A percentile compares a stretch with the other conserved stretches of the same genome.
phyloP scores from a whole-genome alignment of 2,888 invertebrate genomes.

The Noctua janthe region DNA sequence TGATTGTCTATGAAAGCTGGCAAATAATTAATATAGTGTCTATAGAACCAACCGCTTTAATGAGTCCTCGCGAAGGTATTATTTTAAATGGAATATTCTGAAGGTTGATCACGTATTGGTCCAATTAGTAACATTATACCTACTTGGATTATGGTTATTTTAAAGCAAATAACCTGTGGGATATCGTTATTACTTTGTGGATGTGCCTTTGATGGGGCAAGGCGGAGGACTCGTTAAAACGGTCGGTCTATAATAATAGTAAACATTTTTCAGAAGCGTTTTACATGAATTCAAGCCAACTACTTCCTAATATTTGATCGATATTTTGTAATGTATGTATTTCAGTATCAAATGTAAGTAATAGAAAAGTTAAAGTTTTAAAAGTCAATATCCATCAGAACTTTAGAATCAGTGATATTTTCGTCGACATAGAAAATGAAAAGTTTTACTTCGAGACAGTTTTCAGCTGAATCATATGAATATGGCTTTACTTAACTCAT shows the following conservation, averaged over 20 bases:
- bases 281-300: neutral
- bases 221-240: too few species aligned
- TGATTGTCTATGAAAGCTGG: neutral
- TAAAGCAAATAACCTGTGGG: too few species aligned
- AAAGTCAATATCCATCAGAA: slow-evolving; percentile 30
- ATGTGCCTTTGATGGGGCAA: too few species aligned
- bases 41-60: too few species aligned
- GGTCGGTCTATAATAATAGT: too few species aligned
- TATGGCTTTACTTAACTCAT: neutral
- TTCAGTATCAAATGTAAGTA: slow-evolving; percentile 3
- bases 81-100: too few species aligned
- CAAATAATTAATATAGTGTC: too few species aligned
- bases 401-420: slow-evolving; percentile 35
- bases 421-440: slow-evolving; percentile 39
- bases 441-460: slow-evolving; percentile 8
- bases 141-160: too few species aligned
- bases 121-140: too few species aligned
- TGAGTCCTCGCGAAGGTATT: too few species aligned
- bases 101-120: too few species aligned
- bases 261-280: neutral
- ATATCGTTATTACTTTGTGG: too few species aligned
- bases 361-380: slow-evolving; percentile 22
- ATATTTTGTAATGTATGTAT: neutral
- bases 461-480: slow-evolving; percentile 16
- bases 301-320: neutral